These are phyloP conservation scores for Rhabdomys pumilio DNA, from an alignment of 2,797 vertebrate species.

Conservation along the genomic window DNA sequence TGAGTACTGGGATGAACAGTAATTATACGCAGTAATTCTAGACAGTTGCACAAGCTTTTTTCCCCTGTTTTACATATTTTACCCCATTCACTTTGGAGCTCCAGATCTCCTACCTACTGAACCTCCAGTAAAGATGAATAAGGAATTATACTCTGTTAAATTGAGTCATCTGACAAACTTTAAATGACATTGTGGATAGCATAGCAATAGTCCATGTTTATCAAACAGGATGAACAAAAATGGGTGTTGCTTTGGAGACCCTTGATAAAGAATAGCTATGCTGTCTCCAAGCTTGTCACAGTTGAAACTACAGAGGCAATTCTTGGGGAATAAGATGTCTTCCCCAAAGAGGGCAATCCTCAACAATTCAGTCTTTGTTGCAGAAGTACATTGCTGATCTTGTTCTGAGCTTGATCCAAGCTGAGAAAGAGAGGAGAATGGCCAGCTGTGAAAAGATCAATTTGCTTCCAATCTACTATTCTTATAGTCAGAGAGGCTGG, in stretches of 20 bases:
- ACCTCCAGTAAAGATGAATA: constrained; percentile 46
- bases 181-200: neutral
- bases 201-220: neutral
- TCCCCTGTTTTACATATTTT: neutral
- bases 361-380: constrained; percentile 82
- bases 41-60: neutral
- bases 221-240: constrained; percentile 2
- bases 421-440: constrained; percentile 61
- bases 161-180: constrained; percentile 61
- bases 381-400: constrained; percentile 69
- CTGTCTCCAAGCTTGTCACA: constrained; percentile 32
- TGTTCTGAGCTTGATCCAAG: constrained; percentile 74
- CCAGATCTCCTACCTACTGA: neutral
- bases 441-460: constrained; percentile 85
- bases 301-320: constrained; percentile 39
- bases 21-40: neutral
- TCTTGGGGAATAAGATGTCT: constrained; percentile 17
- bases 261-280: constrained; percentile 33
- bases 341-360: neutral
- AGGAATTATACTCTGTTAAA: neutral
- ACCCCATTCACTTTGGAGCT: neutral
- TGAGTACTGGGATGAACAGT: neutral
- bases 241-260: constrained; percentile 62
- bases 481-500: constrained; percentile 65
- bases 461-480: constrained; percentile 82